Conservation (phyloP, 2,797 vertebrate genomes). For the Petrocephalus schoutedeni region DNA sequence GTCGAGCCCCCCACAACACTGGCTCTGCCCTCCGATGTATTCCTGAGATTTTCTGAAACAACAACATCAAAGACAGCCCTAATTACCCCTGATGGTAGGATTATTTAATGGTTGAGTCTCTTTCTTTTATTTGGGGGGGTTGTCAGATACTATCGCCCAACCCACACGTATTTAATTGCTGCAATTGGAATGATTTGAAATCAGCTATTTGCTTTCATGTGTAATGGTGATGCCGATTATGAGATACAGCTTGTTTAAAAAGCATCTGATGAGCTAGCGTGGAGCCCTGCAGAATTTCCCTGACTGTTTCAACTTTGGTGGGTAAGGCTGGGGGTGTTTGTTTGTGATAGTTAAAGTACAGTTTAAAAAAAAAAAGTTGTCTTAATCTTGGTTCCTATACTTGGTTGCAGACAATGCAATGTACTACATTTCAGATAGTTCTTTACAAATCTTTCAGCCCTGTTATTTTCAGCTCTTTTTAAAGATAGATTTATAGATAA, state of each 20-base stretch:
- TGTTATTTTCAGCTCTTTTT: not conserved
- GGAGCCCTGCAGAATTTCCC: constrained; percentile 19
- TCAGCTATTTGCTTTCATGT: constrained; percentile 47
- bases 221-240: constrained; percentile 41
- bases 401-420: not conserved
- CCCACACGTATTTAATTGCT: constrained; percentile 44
- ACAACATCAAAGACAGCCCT: constrained; percentile 45
- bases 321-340: not conserved
- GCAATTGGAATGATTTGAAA: constrained; percentile 46
- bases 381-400: not conserved
- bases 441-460: not conserved
- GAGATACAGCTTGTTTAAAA: constrained; percentile 38
- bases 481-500: not conserved
- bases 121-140: constrained; percentile 34
- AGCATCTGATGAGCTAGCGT: constrained; percentile 54
- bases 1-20: constrained; percentile 29
- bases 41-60: constrained; percentile 39
- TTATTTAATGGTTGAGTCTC: constrained; percentile 50
- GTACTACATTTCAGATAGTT: not conserved
- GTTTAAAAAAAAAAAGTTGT: not conserved
- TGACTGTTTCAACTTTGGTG: not conserved
- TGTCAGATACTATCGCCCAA: constrained; percentile 45
- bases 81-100: constrained; percentile 44
- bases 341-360: constrained; percentile 5
- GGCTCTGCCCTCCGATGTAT: constrained; percentile 31